Percentiles rank a stretch among this genome's conserved stretches.
These are phyloP conservation scores for Aspidapion aeneum DNA, from an alignment of 2,888 invertebrate genomes.

Conservation along the genomic window DNA sequence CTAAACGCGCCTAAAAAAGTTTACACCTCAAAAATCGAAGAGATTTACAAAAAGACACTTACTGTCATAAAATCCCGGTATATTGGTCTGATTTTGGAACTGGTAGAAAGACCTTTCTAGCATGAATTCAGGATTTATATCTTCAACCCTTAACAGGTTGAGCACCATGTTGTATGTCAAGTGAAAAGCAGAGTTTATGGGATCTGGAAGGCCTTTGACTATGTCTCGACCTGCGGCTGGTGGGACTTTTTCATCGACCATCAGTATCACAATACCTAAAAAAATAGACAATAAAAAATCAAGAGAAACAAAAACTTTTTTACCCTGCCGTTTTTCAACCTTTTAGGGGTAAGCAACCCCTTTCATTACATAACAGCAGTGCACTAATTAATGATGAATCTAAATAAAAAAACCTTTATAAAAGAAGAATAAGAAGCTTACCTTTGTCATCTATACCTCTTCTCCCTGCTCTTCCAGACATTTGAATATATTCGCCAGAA, in stretches of 20 bases:
- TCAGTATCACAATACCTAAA: slow-evolving; percentile 82
- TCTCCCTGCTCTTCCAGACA: slow-evolving; percentile 98
- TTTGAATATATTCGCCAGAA: slow-evolving; percentile 99
- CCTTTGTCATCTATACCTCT: slow-evolving; percentile 91
- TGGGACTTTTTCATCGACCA: slow-evolving; percentile 97
- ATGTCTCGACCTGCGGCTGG: slow-evolving; percentile 70
- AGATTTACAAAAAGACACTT: too few relatives aligned
- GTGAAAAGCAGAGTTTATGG: slow-evolving; percentile 98
- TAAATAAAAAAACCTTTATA: too few relatives aligned
- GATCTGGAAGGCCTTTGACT: slow-evolving; percentile 76
- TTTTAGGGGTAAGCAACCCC: too few relatives aligned
- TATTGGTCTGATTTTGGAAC: slow-evolving; percentile 96
- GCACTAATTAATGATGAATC: too few relatives aligned
- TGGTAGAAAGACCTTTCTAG: slow-evolving; percentile 97
- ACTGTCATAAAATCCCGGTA: slow-evolving; percentile 88
- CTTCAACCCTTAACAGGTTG: slow-evolving; percentile 94
- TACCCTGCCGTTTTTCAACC: too few relatives aligned
- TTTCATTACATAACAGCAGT: too few relatives aligned
- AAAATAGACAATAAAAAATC: too few relatives aligned
- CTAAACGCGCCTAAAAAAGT: too few relatives aligned
- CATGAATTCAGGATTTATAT: slow-evolving; percentile 99
- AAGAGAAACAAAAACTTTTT: too few relatives aligned
- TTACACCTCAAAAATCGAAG: too few relatives aligned
- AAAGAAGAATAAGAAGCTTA: neutral
- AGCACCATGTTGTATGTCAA: slow-evolving; percentile 99